Evolutionary conservation across 2,797 vertebrate species (phyloP), one percentile per base, ranked within the genome.

Genomic region (Echeneis naucrates): DNA sequence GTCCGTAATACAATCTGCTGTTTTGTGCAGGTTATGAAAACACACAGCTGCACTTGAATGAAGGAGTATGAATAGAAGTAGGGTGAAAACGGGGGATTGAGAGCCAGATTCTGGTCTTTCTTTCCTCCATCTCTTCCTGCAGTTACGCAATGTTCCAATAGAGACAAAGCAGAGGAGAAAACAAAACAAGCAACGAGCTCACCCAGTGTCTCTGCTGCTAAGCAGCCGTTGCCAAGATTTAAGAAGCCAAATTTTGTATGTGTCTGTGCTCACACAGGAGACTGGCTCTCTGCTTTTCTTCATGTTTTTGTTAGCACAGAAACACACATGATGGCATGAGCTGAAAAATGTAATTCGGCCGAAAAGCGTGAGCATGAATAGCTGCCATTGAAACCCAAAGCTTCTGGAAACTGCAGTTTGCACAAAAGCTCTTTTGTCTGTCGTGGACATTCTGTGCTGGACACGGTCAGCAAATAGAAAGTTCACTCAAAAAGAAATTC

Each of bases 141-240:
- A 24, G 78, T 94, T 92, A 87, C 64, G 37, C 91, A 94, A 93
- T 2, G 30, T 65, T 83, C 62, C 73, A 65, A 26, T 75, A 80
- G 88, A 85, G 87, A 92, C 87, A 84, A 87, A 90, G 80, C 64
- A 71, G 72, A 77, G 60, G 53, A 84, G 70, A 78, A 89, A 84
- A 83, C 70, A 88, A 52, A 90, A 91, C 81, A 86, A 77, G 82
- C 83, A 88, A 88, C 84, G 81, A 81, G 83, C 83, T 82, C 76
- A 78, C 76, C 75, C 81, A 48, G 77, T 78, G 82, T 76, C 70
- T 79, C 27, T 0, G 71, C 83, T 91, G 85, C 87, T 70, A 69
- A 65, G 83, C 80, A 89, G 87, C 89, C 35, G 75, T 84, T 83
- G 82, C 84, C 79, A 87, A 70, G 72, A 58, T 67, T 33, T 26